Conservation (phyloP, 2,113 vertebrate genomes). For the Nibea coibor region DNA sequence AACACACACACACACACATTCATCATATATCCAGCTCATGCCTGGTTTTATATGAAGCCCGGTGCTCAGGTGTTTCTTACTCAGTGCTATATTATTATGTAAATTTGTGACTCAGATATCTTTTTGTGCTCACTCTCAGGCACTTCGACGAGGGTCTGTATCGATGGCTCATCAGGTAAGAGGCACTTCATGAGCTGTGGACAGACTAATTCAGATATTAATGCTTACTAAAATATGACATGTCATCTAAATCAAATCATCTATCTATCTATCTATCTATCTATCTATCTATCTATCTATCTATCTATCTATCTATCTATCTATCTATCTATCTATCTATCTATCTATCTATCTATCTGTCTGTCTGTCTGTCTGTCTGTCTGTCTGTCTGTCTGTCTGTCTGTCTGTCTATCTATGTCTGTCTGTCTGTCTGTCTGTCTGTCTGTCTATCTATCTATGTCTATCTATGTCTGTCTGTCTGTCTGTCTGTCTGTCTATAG, state of each 20-base stretch:
- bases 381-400: background rate
- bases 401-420: background rate
- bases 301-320: background rate
- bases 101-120: constrained; percentile 65
- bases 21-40: constrained; percentile 20
- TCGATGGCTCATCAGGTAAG: constrained; percentile 87
- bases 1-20: constrained; percentile 2
- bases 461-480: no score
- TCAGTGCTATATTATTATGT: constrained; percentile 65
- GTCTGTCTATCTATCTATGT: background rate
- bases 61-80: constrained; percentile 66
- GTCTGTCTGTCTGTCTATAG: background rate
- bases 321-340: background rate
- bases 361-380: background rate
- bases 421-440: background rate
- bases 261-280: background rate
- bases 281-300: background rate
- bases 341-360: no score
- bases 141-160: constrained; percentile 87
- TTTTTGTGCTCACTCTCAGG: constrained; percentile 69
- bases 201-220: constrained; percentile 65
- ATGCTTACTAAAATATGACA: constrained; percentile 49
- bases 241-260: constrained; percentile 46
- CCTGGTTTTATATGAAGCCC: constrained; percentile 25
- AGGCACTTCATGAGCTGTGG: constrained; percentile 53